A percentile compares a stretch with the other conserved stretches of the same genome.
phyloP scores from a whole-genome alignment of 2,888 invertebrate species.

The Luffia ferchaultella region DNA sequence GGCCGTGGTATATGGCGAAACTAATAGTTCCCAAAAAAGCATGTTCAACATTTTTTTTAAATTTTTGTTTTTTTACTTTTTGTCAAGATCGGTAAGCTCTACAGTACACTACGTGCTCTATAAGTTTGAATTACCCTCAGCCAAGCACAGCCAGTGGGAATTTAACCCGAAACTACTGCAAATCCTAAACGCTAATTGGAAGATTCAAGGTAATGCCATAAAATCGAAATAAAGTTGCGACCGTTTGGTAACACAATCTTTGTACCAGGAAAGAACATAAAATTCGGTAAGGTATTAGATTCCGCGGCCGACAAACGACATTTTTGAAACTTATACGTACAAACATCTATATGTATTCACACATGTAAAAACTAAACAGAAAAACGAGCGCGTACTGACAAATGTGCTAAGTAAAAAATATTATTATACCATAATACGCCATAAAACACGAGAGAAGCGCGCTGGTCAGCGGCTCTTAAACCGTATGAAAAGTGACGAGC shows the following conservation, averaged over 20 bases:
- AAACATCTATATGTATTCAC: constrained; percentile 2
- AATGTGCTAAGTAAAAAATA: constrained; percentile 65
- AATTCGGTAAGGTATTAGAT: constrained; percentile 41
- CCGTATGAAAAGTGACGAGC: constrained; percentile 25
- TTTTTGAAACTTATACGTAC: constrained; percentile 25
- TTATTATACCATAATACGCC: constrained; percentile 59
- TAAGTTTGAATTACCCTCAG: no score
- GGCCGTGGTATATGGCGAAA: no score
- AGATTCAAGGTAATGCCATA: constrained; percentile 20
- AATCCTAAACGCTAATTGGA: background rate
- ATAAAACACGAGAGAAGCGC: constrained; percentile 49
- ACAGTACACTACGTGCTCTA: no score
- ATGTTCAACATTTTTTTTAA: no score
- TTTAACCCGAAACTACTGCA: no score
- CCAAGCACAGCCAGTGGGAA: no score
- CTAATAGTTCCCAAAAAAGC: no score
- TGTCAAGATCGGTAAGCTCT: no score
- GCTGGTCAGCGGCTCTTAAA: constrained; percentile 36
- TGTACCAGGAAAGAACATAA: constrained; percentile 56
- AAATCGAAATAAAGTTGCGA: constrained; percentile 26
- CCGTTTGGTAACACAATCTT: constrained; percentile 41
- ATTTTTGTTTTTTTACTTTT: no score
- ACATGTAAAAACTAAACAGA: background rate
- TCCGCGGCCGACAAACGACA: constrained; percentile 42
- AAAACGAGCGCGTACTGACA: constrained; percentile 30